phyloP scores from a whole-genome alignment of 2,113 vertebrate species.

The Nicator chloris region DNA sequence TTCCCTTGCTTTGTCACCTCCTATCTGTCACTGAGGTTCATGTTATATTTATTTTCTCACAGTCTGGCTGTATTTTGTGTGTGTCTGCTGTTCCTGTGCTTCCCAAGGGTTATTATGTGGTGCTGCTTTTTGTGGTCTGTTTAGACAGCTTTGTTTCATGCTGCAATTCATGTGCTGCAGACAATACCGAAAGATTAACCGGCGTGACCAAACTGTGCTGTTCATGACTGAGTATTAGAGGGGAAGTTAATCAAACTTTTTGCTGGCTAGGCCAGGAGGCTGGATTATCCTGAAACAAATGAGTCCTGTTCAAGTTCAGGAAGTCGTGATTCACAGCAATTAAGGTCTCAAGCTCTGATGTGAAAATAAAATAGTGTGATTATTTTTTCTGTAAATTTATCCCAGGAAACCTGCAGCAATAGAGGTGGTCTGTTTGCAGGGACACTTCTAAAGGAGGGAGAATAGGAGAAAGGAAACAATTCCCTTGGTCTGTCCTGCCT shows the following conservation, averaged over 20 bases:
- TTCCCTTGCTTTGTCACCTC: not conserved
- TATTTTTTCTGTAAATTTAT: not conserved
- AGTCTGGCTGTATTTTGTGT: slow-evolving; percentile 3
- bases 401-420: not conserved
- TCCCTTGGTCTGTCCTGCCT: not conserved
- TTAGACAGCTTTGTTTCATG: slow-evolving; percentile 39
- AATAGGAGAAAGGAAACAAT: not conserved
- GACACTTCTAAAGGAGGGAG: not conserved
- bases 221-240: not conserved
- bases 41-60: slow-evolving; percentile 4
- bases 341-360: not conserved
- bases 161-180: not conserved
- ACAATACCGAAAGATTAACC: slow-evolving; percentile 22
- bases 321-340: slow-evolving; percentile 3
- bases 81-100: slow-evolving; percentile 6
- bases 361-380: not conserved
- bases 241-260: slow-evolving; percentile 10
- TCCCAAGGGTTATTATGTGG: slow-evolving; percentile 7
- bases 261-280: not conserved
- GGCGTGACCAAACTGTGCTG: not conserved
- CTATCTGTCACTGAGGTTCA: not conserved
- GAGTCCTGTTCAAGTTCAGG: slow-evolving; percentile 19
- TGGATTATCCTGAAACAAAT: slow-evolving; percentile 31
- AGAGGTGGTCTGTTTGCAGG: not conserved
- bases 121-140: slow-evolving; percentile 17